Evolutionary conservation across 2,888 invertebrate species (phyloP), one percentile per base, ranked within the genome.

Genomic region (Caenorhabditis afra): DNA sequence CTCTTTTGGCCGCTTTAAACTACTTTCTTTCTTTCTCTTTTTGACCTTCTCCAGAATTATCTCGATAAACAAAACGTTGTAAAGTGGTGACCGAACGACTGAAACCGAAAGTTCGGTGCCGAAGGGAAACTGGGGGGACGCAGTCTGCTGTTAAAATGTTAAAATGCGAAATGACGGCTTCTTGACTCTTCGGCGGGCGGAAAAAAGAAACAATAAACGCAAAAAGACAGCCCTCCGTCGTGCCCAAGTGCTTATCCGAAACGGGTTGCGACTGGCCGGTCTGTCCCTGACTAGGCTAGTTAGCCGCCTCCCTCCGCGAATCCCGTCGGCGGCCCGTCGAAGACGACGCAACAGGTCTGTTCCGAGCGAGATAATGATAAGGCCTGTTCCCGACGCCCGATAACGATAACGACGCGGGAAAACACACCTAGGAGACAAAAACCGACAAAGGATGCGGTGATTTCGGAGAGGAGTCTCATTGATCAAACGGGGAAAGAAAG

Each of bases 151-250:
- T 29, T 29, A 29, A 29, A 29, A 29, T 29, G 29, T 29, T 29
- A 29, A 29, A 29, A 64, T 58, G 73, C 73, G 58, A 64, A 73
- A 64, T 73, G 64, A 64, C 64, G n/a, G 41, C 4, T 3, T 29
- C 7, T 7, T 29, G 64, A 64, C 55, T 45, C 47, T 18, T 41
- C 39, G 55, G 29, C 29, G 29, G 29, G 29, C 7, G 29, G 58
- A 73, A 73, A 73, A 73, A 73, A 73, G 73, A 73, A 73, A 73
- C 73, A 73, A 73, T 73, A 64, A 73, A 73, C 41, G 64, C 55
- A 64, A 73, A 73, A 64, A 71, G 62, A 61, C 57, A 58, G 58
- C 73, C 62, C 49, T 62, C 55, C 7, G 29, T 29, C 29, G 29
- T 29, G 29, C 73, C 50, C 62, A 53, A 64, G 61, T 53, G 61